phyloP scores from a whole-genome alignment of 2,113 vertebrate species.

The Megaceryle maxima region DNA sequence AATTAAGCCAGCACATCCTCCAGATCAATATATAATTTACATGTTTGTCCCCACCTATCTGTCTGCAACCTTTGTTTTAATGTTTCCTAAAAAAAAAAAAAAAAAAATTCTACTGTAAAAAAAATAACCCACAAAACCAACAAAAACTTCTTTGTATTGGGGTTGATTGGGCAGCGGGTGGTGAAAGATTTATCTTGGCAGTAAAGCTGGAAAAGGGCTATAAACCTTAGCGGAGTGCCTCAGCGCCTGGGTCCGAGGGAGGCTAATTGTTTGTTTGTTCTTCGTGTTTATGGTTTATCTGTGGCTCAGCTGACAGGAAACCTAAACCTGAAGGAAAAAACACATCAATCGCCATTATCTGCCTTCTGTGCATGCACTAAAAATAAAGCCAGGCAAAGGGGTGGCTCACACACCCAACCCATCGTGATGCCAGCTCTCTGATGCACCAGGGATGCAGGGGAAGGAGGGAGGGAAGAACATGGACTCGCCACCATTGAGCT shows the following conservation, averaged over 20 bases:
- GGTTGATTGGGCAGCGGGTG: constrained; percentile 46
- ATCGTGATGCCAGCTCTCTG: rapidly evolving
- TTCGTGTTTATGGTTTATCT: constrained; percentile 68
- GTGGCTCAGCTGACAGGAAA: constrained; percentile 59
- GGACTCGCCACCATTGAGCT: rapidly evolving
- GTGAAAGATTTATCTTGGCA: constrained; percentile 61
- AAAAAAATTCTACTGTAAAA: background rate
- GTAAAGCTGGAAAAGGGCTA: constrained; percentile 65
- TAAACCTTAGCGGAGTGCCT: constrained; percentile 55
- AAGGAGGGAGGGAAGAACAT: background rate
- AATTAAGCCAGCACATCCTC: background rate
- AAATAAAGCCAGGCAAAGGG: background rate
- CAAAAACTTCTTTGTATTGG: background rate
- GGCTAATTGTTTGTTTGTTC: constrained; percentile 73
- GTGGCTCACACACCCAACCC: background rate
- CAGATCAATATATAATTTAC: background rate
- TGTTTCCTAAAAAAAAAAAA: background rate
- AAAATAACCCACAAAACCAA: background rate
- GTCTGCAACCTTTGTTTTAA: background rate
- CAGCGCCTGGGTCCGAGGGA: constrained; percentile 54
- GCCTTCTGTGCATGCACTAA: background rate
- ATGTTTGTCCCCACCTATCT: background rate
- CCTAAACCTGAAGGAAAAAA: constrained; percentile 58
- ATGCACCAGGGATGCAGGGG: background rate
- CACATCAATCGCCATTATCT: constrained; percentile 39